Percentiles rank a stretch among this genome's conserved stretches.
These are phyloP conservation scores for Spilogale gracilis DNA, from an alignment of 2,113 vertebrate species.

Conservation along the genomic window DNA sequence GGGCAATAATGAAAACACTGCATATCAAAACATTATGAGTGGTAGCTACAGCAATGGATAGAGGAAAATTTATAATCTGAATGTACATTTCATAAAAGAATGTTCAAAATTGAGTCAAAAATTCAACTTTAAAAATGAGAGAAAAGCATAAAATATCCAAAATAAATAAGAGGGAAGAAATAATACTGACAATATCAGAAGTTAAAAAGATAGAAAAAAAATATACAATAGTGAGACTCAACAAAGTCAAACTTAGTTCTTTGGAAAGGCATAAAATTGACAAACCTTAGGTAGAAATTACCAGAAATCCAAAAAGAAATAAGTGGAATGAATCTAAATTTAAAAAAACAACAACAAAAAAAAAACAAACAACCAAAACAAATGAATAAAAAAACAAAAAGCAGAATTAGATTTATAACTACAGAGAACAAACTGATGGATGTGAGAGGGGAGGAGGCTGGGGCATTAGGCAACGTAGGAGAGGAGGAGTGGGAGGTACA, in stretches of 20 bases:
- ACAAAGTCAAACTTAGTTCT: background rate
- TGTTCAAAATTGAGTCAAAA: background rate
- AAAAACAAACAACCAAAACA: background rate
- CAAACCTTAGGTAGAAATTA: background rate
- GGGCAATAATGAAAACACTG: background rate
- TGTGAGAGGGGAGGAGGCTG: background rate
- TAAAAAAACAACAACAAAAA: background rate
- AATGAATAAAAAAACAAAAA: background rate
- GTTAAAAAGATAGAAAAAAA: slow-evolving; percentile 33
- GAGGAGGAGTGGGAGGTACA: background rate
- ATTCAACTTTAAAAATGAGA: background rate
- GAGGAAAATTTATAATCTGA: background rate
- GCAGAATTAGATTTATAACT: background rate
- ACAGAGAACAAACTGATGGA: background rate
- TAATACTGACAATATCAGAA: background rate
- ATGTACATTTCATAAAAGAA: background rate
- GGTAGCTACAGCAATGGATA: background rate
- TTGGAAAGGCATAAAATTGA: background rate
- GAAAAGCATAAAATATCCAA: background rate
- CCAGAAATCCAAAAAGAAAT: background rate
- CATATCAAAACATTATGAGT: background rate
- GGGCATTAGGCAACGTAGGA: background rate
- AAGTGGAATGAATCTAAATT: background rate
- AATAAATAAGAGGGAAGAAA: slow-evolving; percentile 12
- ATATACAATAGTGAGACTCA: background rate